Evolutionary conservation across 2,797 vertebrate genomes (phyloP).

Genomic region (Sternarchorhynchus goeldii): DNA sequence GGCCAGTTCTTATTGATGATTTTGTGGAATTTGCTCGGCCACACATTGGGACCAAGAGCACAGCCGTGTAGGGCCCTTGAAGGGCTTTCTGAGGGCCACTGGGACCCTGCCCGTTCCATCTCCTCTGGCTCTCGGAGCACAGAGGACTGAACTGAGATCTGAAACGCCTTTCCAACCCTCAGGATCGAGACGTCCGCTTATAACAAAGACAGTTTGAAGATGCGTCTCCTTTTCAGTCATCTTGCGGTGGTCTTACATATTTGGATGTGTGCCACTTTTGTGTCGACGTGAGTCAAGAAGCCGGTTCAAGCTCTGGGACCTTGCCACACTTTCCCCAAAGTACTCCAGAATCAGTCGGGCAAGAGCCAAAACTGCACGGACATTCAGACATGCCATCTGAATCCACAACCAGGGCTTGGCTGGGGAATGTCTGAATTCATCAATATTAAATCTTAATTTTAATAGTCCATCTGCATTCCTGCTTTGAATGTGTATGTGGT

Average conservation of each 20-base stretch:
- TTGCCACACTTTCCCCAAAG: conserved; percentile 71
- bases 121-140: conserved; percentile 81
- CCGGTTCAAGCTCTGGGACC: conserved; percentile 76
- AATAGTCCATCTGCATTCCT: conserved; percentile 71
- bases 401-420: conserved; percentile 70
- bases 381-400: conserved; percentile 75
- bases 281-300: conserved; percentile 81
- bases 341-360: conserved; percentile 72
- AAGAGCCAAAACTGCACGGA: conserved; percentile 73
- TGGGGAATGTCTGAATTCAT: conserved; percentile 61
- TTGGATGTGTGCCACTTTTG: conserved; percentile 74
- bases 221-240: conserved; percentile 87
- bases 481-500: conserved; percentile 70
- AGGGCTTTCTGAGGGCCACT: conserved; percentile 68
- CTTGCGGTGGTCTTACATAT: conserved; percentile 79
- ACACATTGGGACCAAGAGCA: conserved; percentile 96
- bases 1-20: conserved; percentile 98
- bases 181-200: conserved; percentile 86
- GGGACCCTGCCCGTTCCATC: conserved; percentile 74
- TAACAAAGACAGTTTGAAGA: conserved; percentile 92
- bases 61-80: conserved; percentile 86
- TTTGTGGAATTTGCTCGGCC: conserved; percentile 99
- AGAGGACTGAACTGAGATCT: conserved; percentile 88
- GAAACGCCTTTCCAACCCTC: conserved; percentile 84
- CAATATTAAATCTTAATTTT: conserved; percentile 68